A percentile compares a stretch with the other conserved stretches of the same genome.
Conservation (phyloP, 2,888 invertebrate species). For the Drosophila picticornis region DNA sequence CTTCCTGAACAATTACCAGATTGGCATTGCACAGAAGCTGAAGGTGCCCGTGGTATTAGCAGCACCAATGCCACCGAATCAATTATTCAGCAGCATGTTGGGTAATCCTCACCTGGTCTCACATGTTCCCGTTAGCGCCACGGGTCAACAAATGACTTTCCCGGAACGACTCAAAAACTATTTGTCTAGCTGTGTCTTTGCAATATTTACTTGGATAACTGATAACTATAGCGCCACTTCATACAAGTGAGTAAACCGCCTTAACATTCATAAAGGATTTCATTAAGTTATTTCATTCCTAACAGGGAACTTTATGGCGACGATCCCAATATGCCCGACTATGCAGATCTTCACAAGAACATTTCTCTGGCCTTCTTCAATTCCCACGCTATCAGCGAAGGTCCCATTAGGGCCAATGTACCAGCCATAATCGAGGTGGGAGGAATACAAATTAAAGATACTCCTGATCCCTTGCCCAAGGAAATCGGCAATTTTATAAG, state of each 20-base stretch:
- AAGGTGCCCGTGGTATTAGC: slow-evolving; percentile 75
- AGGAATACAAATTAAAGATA: slow-evolving; percentile 83
- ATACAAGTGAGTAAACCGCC: slow-evolving; percentile 43
- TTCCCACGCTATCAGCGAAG: slow-evolving; percentile 76
- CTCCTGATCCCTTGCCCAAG: slow-evolving; percentile 77
- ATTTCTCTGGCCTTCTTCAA: slow-evolving; percentile 79
- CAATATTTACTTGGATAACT: neutral
- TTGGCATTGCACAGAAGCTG: slow-evolving; percentile 77
- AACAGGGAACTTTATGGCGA: slow-evolving; percentile 51
- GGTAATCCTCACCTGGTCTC: slow-evolving; percentile 74
- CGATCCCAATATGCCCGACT: slow-evolving; percentile 68
- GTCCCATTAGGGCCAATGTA: slow-evolving; percentile 78
- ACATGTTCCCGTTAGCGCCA: slow-evolving; percentile 63
- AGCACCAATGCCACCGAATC: slow-evolving; percentile 55
- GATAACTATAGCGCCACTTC: slow-evolving; percentile 28
- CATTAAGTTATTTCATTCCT: neutral
- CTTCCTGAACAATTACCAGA: slow-evolving; percentile 78
- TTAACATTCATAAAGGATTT: neutral
- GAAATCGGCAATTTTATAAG: slow-evolving; percentile 81
- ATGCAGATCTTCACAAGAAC: slow-evolving; percentile 71
- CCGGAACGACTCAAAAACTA: slow-evolving; percentile 55
- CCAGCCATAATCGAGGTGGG: slow-evolving; percentile 82
- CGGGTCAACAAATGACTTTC: slow-evolving; percentile 56
- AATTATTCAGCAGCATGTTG: slow-evolving; percentile 52
- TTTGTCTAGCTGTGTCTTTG: slow-evolving; percentile 13